Evolutionary conservation across 2,797 vertebrate species (phyloP), one percentile per base, ranked within the genome.

Genomic region (Gallinago nigripennis): DNA sequence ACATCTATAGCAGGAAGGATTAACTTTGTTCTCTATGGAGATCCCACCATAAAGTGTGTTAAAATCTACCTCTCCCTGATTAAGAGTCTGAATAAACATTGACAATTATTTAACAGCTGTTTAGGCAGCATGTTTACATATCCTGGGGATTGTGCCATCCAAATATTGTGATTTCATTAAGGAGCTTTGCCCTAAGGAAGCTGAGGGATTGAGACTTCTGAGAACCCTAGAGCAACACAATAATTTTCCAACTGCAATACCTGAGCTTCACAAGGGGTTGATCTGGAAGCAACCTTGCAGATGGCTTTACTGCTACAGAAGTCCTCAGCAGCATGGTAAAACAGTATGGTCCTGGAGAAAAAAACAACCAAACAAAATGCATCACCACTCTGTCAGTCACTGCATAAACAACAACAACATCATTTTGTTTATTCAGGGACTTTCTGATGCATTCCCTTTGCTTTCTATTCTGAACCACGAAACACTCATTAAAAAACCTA

Each of bases 151-250:
- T 92, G 64, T 73, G 85, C 80, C 66, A 95, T 91, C 85, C 87
- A 96, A 94, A 96, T 92, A 94, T 88, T 96, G 78, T 81, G 66
- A 94, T 96, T 94, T 94, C 95, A 96, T 96, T 92, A 94, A 87
- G 77, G 51, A 94, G 64, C 82, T 96, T 91, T 94, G 51, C 73
- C 92, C 91, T 88, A 61, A 57, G 86, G 92, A 92, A 92, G 78
- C 80, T 57, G 73, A 61, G 68, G 81, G 83, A 94, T 23, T 45
- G 60, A 81, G 80, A 82, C 58, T 88, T 63, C 58, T 43, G 51
- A 70, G 48, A 79, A 53, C 65, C 73, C 61, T 41, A 78, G 51
- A 66, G 76, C 60, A 90, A 31, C 18, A 48, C 5, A n/a, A 35
- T 65, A 27, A 88, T 81, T 50, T 92, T 82, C 90, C 70, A 72